Percentiles rank a stretch among this genome's conserved stretches.
These are phyloP conservation scores for Anser brachyrhynchus DNA, from an alignment of 2,113 vertebrate genomes.

Conservation along the genomic window DNA sequence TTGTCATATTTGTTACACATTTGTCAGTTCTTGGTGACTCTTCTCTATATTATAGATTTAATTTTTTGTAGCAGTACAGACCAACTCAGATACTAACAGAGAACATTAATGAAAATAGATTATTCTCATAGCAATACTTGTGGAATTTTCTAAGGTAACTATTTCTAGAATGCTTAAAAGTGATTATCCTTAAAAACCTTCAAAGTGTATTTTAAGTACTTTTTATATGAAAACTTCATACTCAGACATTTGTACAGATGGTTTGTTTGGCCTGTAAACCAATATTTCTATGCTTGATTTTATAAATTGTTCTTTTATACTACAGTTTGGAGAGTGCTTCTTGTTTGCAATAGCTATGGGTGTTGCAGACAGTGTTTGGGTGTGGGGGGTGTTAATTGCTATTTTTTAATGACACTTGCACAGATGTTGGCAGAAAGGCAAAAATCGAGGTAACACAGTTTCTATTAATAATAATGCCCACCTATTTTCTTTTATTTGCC, in stretches of 20 bases:
- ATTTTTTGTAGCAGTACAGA: not conserved
- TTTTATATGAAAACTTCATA: not conserved
- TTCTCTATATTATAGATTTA: not conserved
- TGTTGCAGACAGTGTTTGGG: not conserved
- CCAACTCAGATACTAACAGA: not conserved
- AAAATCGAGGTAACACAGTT: not conserved
- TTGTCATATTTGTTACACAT: not conserved
- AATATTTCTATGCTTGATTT: not conserved
- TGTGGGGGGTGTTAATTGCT: not conserved
- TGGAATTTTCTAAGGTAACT: not conserved
- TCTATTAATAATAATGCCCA: too few species aligned
- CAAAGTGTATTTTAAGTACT: not conserved
- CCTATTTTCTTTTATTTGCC: not conserved
- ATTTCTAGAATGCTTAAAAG: not conserved
- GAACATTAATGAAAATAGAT: not conserved
- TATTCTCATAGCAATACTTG: not conserved
- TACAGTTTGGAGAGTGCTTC: not conserved
- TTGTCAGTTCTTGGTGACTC: not conserved
- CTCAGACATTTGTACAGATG: not conserved
- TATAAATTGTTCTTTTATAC: not conserved
- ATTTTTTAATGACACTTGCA: not conserved
- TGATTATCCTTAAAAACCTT: not conserved
- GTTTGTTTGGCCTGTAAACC: not conserved
- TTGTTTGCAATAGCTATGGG: not conserved
- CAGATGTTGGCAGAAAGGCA: not conserved